Conservation (phyloP, 2,888 invertebrate species). For the Melinaea marsaeus region DNA sequence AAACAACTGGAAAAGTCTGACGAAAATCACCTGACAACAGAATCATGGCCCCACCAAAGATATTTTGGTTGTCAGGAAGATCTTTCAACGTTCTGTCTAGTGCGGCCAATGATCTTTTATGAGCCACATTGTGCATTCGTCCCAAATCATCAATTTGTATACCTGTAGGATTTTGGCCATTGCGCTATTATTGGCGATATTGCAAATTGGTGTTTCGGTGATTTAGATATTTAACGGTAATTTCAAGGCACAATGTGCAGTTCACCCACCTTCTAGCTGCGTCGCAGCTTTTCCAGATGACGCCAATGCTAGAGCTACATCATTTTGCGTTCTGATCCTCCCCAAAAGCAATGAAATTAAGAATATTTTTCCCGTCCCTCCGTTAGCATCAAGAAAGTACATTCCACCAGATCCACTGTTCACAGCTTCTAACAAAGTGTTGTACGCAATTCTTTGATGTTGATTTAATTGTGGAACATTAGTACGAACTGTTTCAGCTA, state of each 20-base stretch:
- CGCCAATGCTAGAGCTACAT: conserved; percentile 8
- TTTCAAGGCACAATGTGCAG: background rate
- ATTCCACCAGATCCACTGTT: background rate
- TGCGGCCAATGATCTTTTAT: too few species aligned
- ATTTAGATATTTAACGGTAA: background rate
- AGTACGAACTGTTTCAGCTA: too few species aligned
- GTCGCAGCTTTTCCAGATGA: conserved; percentile 7
- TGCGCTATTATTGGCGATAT: conserved; percentile 34
- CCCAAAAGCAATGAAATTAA: conserved; percentile 1
- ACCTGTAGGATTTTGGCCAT: conserved; percentile 31
- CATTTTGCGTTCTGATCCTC: conserved; percentile 9
- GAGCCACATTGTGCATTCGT: conserved; percentile 34
- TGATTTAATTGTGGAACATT: too few species aligned
- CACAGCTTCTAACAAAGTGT: background rate
- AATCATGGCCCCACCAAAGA: too few species aligned
- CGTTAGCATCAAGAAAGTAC: too few species aligned
- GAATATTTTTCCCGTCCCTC: too few species aligned
- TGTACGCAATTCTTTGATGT: too few species aligned
- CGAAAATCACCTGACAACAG: too few species aligned
- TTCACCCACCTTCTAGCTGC: background rate
- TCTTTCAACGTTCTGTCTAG: too few species aligned
- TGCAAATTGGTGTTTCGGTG: conserved; percentile 26
- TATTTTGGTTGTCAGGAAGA: too few species aligned
- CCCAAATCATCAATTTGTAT: conserved; percentile 37
- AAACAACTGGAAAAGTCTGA: conserved; percentile 35